Evolutionary conservation across 1,140 invertebrate species (phyloP), one percentile per base, ranked within the genome.

Genomic region (Meloidogyne hapla): DNA sequence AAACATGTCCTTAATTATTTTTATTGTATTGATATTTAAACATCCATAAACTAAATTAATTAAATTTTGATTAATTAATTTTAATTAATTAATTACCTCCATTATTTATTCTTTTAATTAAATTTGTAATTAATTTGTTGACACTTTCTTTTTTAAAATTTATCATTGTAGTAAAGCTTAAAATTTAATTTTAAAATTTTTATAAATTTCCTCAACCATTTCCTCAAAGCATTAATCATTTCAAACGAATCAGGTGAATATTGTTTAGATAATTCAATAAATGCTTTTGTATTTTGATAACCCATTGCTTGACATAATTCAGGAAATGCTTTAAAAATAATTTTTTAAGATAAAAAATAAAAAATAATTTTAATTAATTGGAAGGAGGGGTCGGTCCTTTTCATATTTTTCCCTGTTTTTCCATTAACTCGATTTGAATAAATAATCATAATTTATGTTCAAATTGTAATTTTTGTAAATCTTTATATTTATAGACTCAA

Each of bases 1-100:
- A 42, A 72, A 21, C 77, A 80, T 80, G 26, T 82, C 72, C 13
- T 88, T 89, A 76, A 91, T 88, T 25, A 93, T 79, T 69, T 89
- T 84, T 4, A 87, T 87, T 56, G 90, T 84, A 26, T 89, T 80
- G 38, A 87, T 69, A 18, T 67, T 83, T 45, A 84, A 61, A 67
- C 79, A 81, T 1, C 82, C 83, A 56, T 78, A 75, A 13, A 71
- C 81, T 81, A 66, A 69, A 81, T 15, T 21, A 75, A 25, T 6
- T 23, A 26, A 23, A 69, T 69, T 48, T 67, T 33, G 4, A 6
- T 8, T n/a, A 56, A 69, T 26, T 28, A 68, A 23, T 25, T 38
- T 45, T 42, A 40, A 21, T n/a, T n/a, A n/a, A n/a, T n/a, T n/a
- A 45, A 40, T 23, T 48, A 73, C 70, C 70, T 56, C 70, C 70